Percentiles rank a stretch among this genome's conserved stretches.
Evolutionary conservation across 2,113 vertebrate species (phyloP).

Genomic region (Camelus dromedarius): DNA sequence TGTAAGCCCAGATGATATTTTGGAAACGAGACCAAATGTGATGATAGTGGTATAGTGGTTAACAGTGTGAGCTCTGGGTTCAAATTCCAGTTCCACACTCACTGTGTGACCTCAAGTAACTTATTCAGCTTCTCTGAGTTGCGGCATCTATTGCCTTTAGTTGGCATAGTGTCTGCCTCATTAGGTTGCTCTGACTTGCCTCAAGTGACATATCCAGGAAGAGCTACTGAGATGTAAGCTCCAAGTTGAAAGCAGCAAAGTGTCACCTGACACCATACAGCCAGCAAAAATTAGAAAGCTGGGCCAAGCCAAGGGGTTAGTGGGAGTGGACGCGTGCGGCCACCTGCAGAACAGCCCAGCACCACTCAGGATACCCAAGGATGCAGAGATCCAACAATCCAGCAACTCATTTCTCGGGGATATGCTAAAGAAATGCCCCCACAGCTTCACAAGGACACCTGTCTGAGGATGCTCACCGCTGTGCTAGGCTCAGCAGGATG

Average conservation of each 20-base stretch:
- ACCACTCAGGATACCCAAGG: not conserved
- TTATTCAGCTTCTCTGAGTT: not conserved
- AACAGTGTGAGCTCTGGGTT: not conserved
- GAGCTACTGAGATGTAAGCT: not conserved
- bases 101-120: not conserved
- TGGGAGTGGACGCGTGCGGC: too few species aligned
- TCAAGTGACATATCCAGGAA: not conserved
- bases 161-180: not conserved
- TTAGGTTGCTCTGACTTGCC: not conserved
- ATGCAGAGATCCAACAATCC: not conserved
- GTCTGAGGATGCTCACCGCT: accelerated
- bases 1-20: not conserved
- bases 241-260: not conserved
- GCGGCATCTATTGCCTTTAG: not conserved
- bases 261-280: not conserved
- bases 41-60: not conserved
- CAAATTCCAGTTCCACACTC: not conserved
- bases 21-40: not conserved
- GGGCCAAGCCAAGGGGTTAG: not conserved
- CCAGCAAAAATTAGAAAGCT: not conserved
- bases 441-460: too few species aligned
- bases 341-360: not conserved
- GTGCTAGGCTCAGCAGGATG: not conserved
- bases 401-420: not conserved
- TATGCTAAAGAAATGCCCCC: not conserved